These are phyloP conservation scores for Lagorchestes hirsutus DNA, from an alignment of 2,797 vertebrate genomes.

Conservation along the genomic window DNA sequence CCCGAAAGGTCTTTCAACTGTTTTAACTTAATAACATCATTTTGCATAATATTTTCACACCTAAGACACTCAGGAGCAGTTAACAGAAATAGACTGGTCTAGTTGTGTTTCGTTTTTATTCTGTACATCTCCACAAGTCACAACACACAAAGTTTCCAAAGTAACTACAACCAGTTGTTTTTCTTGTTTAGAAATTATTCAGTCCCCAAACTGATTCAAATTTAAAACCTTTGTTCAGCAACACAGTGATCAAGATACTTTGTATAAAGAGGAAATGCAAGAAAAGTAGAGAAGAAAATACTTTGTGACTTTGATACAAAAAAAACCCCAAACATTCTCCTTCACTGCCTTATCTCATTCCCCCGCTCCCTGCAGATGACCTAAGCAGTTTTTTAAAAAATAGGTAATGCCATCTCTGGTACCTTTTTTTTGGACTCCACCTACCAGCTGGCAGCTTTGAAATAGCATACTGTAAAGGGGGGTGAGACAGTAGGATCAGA, in stretches of 20 bases:
- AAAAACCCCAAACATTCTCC: conserved; percentile 61
- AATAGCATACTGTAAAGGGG: conserved; percentile 62
- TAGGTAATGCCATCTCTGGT: conserved; percentile 37
- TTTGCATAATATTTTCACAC: not conserved
- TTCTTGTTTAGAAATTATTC: conserved; percentile 75
- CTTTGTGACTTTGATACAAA: conserved; percentile 82
- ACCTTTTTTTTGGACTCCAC: not conserved
- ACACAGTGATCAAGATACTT: conserved; percentile 83
- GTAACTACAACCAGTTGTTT: conserved; percentile 77
- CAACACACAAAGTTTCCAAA: conserved; percentile 86
- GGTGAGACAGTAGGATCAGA: conserved; percentile 70
- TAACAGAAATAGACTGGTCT: conserved; percentile 75
- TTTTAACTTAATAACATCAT: not conserved
- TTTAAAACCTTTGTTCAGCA: conserved; percentile 82
- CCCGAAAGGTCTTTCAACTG: not conserved
- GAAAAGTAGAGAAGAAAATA: conserved; percentile 84
- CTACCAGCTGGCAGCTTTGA: conserved; percentile 75
- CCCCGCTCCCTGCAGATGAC: conserved; percentile 46
- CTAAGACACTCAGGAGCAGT: not conserved
- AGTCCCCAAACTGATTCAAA: conserved; percentile 68
- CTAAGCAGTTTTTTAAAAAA: conserved; percentile 14
- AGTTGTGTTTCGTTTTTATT: conserved; percentile 83
- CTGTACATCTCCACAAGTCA: conserved; percentile 86
- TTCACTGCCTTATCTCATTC: conserved; percentile 58
- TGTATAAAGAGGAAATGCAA: conserved; percentile 84